Evolutionary conservation across 2,797 vertebrate genomes (phyloP), one percentile per base, ranked within the genome.

Genomic region (Helicolenus hilgendorfi): DNA sequence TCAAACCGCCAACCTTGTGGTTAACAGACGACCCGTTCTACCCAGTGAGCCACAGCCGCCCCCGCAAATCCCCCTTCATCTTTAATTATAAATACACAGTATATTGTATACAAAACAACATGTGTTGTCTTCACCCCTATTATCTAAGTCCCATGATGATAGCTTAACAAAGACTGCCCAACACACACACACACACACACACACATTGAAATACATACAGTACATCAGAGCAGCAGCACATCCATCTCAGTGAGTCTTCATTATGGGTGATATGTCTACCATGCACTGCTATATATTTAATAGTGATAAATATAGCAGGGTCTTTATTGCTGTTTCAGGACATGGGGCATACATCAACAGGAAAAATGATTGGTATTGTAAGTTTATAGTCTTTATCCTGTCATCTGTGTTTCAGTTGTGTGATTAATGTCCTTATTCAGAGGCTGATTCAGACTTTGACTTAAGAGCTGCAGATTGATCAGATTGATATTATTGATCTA

Each of bases 171-270:
- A 78, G 7, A 69, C n/a, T 45, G 2, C 41, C 14, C 7, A 35
- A 64, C 45, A 73, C 18, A 62, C n/a, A 36, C 70, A 72, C 33
- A 60, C 35, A 36, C 14, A 45, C 70, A 70, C n/a, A 65, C 9
- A 71, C 3, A 7, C 65, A 84, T 63, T 70, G 26, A 70, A 33
- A 77, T 35, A 58, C 53, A 49, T 29, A 69, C 38, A 41, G 14
- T 41, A 41, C 11, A 80, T 36, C 33, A 45, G 31, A 60, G 74
- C 53, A 83, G 71, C 29, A 64, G 38, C 74, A 49, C 70, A 92
- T 94, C 81, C 69, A 82, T 92, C 91, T 90, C 68, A 65, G 77
- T 83, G 78, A 79, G 73, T 79, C 81, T 83, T 90, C 71, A 86
- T 92, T 89, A 87, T 72, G 70, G 78, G 49, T 76, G 45, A 84